Evolutionary conservation across 2,797 vertebrate genomes (phyloP).

Genomic region (Hapalemur alaotrensis): DNA sequence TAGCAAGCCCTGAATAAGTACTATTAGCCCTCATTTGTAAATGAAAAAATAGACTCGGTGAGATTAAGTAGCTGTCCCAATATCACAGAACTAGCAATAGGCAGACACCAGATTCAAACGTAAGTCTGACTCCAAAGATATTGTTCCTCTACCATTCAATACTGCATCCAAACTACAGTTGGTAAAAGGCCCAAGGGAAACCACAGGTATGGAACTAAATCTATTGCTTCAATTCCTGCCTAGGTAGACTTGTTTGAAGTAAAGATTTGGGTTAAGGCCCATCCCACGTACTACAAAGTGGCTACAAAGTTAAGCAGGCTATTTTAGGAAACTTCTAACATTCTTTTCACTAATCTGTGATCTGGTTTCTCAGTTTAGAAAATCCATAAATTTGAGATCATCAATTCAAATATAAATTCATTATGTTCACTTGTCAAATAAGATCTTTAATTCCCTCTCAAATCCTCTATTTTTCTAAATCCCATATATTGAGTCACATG

Average conservation of each 20-base stretch:
- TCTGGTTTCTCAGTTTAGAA: not conserved
- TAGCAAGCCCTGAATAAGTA: not conserved
- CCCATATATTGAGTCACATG: not conserved
- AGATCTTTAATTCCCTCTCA: not conserved
- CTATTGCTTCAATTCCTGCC: not conserved
- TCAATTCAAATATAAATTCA: not conserved
- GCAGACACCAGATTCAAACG: not conserved
- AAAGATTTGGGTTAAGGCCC: not conserved
- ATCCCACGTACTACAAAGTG: not conserved
- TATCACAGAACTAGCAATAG: not conserved
- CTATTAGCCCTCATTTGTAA: not conserved
- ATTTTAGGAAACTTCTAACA: not conserved
- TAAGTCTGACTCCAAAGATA: not conserved
- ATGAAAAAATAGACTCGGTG: not conserved
- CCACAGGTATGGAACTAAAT: not conserved
- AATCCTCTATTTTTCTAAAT: constrained; percentile 7
- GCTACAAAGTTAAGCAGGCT: not conserved
- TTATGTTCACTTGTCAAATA: not conserved
- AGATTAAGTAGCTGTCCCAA: constrained; percentile 28
- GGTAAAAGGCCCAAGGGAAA: not conserved
- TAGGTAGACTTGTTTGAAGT: not conserved
- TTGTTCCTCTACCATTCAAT: not conserved
- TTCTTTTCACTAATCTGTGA: not conserved
- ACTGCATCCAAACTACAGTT: not conserved
- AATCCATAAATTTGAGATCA: not conserved